These are phyloP conservation scores for Xiphophorus maculatus DNA, from an alignment of 2,113 vertebrate species.

Conservation along the genomic window DNA sequence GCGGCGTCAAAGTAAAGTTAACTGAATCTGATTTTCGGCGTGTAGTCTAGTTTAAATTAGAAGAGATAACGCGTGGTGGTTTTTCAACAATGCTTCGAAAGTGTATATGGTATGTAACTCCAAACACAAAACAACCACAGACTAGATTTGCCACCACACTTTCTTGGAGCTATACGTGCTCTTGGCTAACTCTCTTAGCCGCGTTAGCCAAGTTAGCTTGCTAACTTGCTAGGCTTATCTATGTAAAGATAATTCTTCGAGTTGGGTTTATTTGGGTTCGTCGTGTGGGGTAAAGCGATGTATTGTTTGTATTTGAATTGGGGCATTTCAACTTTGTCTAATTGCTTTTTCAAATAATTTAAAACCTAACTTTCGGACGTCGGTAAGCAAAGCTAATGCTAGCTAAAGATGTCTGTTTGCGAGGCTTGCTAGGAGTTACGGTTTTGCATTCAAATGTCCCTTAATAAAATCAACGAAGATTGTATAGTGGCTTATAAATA, in stretches of 20 bases:
- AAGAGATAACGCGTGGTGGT: background rate
- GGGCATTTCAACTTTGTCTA: background rate
- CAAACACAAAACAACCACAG: constrained; percentile 18
- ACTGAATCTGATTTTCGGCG: constrained; percentile 53
- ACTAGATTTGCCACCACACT: constrained; percentile 30
- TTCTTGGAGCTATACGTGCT: constrained; percentile 23
- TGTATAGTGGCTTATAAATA: background rate
- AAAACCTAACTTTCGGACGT: background rate
- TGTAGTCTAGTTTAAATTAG: constrained; percentile 16
- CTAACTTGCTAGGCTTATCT: constrained; percentile 49
- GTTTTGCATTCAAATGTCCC: constrained; percentile 12
- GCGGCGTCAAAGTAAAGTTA: constrained; percentile 67
- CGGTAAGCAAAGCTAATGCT: constrained; percentile 39
- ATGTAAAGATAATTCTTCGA: background rate
- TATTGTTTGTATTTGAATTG: background rate
- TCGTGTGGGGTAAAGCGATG: background rate
- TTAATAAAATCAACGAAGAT: background rate
- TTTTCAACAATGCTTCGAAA: constrained; percentile 67
- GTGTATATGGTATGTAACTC: constrained; percentile 64
- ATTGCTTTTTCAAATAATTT: background rate
- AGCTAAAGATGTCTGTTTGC: constrained; percentile 14
- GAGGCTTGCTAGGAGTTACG: constrained; percentile 13
- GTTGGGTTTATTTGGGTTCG: background rate
- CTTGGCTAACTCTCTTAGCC: constrained; percentile 43
- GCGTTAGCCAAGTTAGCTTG: constrained; percentile 40